Conservation (phyloP, 37 sponge, comb jelly and placozoan species). For the Aplysina aerophoba region DNA sequence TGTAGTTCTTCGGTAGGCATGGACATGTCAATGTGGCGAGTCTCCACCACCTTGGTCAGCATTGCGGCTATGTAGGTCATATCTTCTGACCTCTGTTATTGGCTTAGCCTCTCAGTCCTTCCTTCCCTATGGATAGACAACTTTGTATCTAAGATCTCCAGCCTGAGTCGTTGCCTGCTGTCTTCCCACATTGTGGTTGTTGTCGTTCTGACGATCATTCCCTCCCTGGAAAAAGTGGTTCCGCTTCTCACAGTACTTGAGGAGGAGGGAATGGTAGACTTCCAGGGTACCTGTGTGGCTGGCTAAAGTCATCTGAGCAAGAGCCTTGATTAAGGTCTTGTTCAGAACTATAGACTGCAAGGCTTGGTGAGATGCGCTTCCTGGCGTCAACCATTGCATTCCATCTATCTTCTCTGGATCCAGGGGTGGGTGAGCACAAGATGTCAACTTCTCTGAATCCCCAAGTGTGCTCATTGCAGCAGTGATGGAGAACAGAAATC, state of each 20-base stretch:
- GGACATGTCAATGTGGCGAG: too few relatives aligned
- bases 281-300: neutral
- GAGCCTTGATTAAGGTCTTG: constrained; percentile 2
- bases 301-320: neutral
- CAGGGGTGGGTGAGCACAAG: too few relatives aligned
- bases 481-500: too few relatives aligned
- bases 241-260: neutral
- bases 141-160: constrained; percentile 9
- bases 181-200: constrained; percentile 11
- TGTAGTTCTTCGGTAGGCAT: neutral
- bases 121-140: neutral
- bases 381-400: too few relatives aligned
- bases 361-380: too few relatives aligned
- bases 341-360: neutral
- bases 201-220: neutral
- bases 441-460: too few relatives aligned
- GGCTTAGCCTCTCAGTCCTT: constrained; percentile 6
- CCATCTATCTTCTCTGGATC: too few relatives aligned
- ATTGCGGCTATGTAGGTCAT: neutral
- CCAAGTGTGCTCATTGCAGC: too few relatives aligned
- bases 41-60: too few relatives aligned
- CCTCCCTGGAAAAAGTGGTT: neutral
- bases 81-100: neutral
- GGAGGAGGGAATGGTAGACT: neutral
- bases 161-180: constrained; percentile 1